Base-by-base conservation (phyloP, 1,140 invertebrate genomes). In the Nasonia longicornis region DNA sequence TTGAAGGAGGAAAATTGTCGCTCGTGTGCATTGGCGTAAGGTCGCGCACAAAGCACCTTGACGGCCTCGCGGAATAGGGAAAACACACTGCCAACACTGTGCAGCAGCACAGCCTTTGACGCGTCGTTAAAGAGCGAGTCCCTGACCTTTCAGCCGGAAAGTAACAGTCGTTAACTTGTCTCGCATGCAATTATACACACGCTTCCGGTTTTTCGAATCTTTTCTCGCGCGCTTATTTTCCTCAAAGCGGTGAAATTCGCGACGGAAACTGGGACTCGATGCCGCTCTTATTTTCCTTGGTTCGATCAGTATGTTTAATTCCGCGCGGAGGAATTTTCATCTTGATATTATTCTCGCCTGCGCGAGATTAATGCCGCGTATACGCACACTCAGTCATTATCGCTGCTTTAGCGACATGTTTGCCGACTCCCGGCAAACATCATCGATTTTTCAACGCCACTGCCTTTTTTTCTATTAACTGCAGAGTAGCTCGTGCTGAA, bases 1-100 rank as follows among this genome's bases (percentile, higher is more conserved):
- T 77, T 58, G 76, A 67, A 29, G 1, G 8, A 45, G 2, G 35
- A 26, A 26, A 70, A 77, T 77, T 70, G 76, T 77, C 31, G 31
- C 66, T 42, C 48, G 64, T 35, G 7, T 38, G 31, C 4, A 12
- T 52, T 10, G 8, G 12, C 14, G 16, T 58, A 42, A 77, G 76
- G 76, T 77, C 66, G 31, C 52, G 52, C 26, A 4, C 52, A 67
- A 31, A 29, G 26, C 29, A 10, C 64, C 64, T 67, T 67, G 64
- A 31, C 22, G 29, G 42, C 35, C 1, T 38, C 31, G 16, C n/a
- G 42, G 20, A 72, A 72, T 48, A 72, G 45, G 70, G 70, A 58
- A 71, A 12, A 45, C n/a, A 42, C 48, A 58, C 52, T 4, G 16
- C 14, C 3, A 58, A 7, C 2, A 58, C 6, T 7, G 20, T 16